Evolutionary conservation across 64 coral and sea anemone genomes (phyloP).

Genomic region (Montipora sp.): DNA sequence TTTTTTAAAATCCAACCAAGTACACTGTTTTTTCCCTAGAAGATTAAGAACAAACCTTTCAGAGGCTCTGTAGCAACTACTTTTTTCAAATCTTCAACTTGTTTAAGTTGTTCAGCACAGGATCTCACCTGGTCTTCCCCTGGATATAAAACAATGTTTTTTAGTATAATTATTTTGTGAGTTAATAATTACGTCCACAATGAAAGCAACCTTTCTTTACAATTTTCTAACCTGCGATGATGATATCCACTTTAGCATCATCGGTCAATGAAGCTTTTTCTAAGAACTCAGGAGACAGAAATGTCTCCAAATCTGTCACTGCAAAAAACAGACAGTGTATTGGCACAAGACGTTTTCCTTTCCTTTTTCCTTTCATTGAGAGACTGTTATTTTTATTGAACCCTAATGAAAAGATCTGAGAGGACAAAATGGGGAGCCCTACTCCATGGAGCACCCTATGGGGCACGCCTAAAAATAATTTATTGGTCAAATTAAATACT

Average conservation of each 20-base stretch:
- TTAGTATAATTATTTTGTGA: not conserved
- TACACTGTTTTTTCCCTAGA: too few relatives aligned
- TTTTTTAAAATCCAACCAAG: too few relatives aligned
- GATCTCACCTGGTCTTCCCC: slow-evolving; percentile 80
- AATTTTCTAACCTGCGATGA: slow-evolving; percentile 73
- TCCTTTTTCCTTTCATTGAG: too few relatives aligned
- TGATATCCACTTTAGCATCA: slow-evolving; percentile 96
- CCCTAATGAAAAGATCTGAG: not conserved
- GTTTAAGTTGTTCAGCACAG: slow-evolving; percentile 83
- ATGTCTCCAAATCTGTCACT: slow-evolving; percentile 94
- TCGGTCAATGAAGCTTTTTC: slow-evolving; percentile 87
- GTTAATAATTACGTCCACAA: not conserved
- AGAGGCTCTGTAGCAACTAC: slow-evolving; percentile 82
- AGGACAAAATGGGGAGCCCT: not conserved
- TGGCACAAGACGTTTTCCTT: too few relatives aligned
- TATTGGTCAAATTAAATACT: too few relatives aligned
- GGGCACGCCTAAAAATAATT: too few relatives aligned
- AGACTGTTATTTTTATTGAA: too few relatives aligned
- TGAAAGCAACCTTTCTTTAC: not conserved
- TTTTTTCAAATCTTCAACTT: slow-evolving; percentile 88
- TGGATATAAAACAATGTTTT: not conserved
- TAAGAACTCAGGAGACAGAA: slow-evolving; percentile 88
- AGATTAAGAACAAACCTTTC: slow-evolving; percentile 63
- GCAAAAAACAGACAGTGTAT: not conserved
- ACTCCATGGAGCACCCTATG: too few relatives aligned